phyloP scores from a whole-genome alignment of 2,797 vertebrate genomes.

The Parambassis ranga region DNA sequence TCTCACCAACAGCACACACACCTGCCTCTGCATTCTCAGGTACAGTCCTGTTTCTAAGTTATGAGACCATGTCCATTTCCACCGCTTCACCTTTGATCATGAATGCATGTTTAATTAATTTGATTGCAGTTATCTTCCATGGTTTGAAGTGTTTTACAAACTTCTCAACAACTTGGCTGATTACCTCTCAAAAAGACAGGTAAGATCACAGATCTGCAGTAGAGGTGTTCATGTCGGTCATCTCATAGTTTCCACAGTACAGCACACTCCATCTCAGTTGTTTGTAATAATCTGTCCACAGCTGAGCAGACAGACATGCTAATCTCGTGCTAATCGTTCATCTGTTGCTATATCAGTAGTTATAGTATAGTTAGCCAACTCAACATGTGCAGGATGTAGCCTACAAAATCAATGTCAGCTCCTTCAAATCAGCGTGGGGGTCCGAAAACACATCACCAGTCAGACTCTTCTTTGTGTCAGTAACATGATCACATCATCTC shows the following conservation, averaged over 20 bases:
- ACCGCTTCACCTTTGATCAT: background rate
- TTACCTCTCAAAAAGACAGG: constrained; percentile 85
- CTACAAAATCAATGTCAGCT: no score
- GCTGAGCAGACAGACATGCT: no score
- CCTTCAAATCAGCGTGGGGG: no score
- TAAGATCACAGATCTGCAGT: no score
- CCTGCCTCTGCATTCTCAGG: constrained; percentile 91
- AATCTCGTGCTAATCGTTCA: no score
- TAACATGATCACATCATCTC: background rate
- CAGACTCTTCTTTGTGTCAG: background rate
- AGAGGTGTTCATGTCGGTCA: constrained; percentile 22
- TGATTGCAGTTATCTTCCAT: constrained; percentile 85
- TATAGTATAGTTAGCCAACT: no score
- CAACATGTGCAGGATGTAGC: no score
- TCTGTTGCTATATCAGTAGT: no score
- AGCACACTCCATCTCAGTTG: no score
- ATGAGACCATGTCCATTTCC: background rate
- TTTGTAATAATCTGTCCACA: no score
- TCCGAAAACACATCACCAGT: no score
- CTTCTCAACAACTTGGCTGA: constrained; percentile 89
- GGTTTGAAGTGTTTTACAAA: constrained; percentile 95
- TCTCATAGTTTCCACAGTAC: no score
- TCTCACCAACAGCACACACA: constrained; percentile 80
- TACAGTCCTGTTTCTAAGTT: constrained; percentile 30
- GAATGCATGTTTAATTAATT: background rate